Base-by-base conservation (phyloP, 2,888 invertebrate genomes). In the Fragum whitleyi region DNA sequence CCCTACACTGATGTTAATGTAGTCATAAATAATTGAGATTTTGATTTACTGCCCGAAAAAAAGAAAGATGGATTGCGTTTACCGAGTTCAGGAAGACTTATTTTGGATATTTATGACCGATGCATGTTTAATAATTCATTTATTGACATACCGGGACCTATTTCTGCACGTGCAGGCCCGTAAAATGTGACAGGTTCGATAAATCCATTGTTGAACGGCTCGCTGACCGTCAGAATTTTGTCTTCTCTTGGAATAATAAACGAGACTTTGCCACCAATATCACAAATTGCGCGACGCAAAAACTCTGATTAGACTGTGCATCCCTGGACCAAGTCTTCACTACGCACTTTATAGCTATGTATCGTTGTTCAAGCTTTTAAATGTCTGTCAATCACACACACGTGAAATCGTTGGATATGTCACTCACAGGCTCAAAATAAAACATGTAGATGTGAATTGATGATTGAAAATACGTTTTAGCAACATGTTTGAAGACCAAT, bases 81-180 rank as follows among this genome's bases (percentile, higher is more conserved):
- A 19, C 2, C 29, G 16, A 3, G 32, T 26, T 19, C 65, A 39
- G 65, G 65, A 65, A 65, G n/a, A 32, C 16, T n/a, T 42, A n/a
- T 6, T 39, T n/a, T 23, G 32, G 65, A 65, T 28, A 36, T 65
- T 65, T 42, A 65, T 42, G 39, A 36, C 36, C n/a, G 42, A 65
- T 65, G 39, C 65, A 65, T 65, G 65, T 65, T 65, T 36, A 65
- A 65, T 42, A 42, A 21, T 39, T 65, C 65, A 65, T 23, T 42
- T 65, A 39, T 36, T 65, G 65, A 26, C 65, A 65, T 42, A 32
- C 65, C 65, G 21, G 11, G 47, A 47, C n/a, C 47, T 47, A 47
- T 47, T 47, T 47, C n/a, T 47, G 47, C 47, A 47, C 47, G 47
- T 19, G 47, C n/a, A 47, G 47, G 47, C 47, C 47, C 16, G 2